Evolutionary conservation across 2,797 vertebrate genomes (phyloP), one percentile per base, ranked within the genome.

Genomic region (Cossypha heuglini): DNA sequence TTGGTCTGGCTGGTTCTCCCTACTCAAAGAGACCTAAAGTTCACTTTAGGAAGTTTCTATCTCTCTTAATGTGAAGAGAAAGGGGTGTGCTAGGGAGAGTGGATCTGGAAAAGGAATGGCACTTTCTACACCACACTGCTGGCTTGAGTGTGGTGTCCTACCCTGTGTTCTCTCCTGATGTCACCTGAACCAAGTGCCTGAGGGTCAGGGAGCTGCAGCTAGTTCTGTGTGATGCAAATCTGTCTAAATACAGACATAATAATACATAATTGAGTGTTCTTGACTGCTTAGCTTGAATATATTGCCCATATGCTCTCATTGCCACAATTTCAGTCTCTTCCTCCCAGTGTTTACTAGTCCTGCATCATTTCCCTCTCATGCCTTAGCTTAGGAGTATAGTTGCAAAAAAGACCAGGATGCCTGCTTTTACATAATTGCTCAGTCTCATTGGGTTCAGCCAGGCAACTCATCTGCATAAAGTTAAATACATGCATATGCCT

Each of bases 401-500:
- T 91, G 40, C 87, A 71, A 61, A 64, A 61, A 93, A 22, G 33
- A 64, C 16, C 46, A 51, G 37, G 26, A 66, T 91, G 25, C 38
- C 57, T 82, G 37, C 67, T 85, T 85, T 72, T 77, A 40, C 6
- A 5, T 93, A 92, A 89, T 88, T 93, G 55, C 59, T 86, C 67
- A 13, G 67, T 78, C 80, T 89, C n/a, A 5, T 37, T 87, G 67
- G 38, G 63, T 90, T 95, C 92, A 96, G 58, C 54, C 87, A 85
- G 37, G 54, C 18, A 3, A 9, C 63, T 92, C 72, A 86, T 76
- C 69, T 83, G 54, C 92, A 48, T 92, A n/a, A 86, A 82, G 71
- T 85, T 86, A 93, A 96, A 86, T 69, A 33, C 57, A 79, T 85
- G 72, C 52, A 31, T 58, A 21, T 92, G 90, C 91, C 89, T 89